A percentile compares a stretch with the other conserved stretches of the same genome.
phyloP scores from a whole-genome alignment of 37 sponge, comb jelly and placozoan species.

The Ianthella basta region DNA sequence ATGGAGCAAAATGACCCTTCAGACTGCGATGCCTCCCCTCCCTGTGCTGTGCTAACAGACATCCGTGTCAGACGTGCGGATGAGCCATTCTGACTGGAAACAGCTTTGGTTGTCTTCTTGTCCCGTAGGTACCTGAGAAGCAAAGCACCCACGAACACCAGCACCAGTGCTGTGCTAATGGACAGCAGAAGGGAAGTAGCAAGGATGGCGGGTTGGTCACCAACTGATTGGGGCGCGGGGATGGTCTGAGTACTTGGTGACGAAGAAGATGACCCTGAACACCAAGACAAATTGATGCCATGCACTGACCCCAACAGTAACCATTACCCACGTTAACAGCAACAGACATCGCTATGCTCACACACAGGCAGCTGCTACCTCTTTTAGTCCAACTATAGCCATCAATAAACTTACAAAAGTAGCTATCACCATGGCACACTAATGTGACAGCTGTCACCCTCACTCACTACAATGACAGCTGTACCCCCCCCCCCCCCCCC shows the following conservation, averaged over 20 bases:
- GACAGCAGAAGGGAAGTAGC: not conserved
- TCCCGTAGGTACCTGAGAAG: not conserved
- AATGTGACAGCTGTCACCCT: too few relatives aligned
- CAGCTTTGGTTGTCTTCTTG: not conserved
- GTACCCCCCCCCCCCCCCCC: too few relatives aligned
- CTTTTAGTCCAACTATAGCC: too few relatives aligned
- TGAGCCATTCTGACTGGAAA: constrained; percentile 1
- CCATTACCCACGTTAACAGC: too few relatives aligned
- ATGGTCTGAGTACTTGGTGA: not conserved
- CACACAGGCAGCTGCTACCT: too few relatives aligned
- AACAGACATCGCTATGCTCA: too few relatives aligned
- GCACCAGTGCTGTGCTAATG: not conserved
- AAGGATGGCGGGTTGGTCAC: not conserved
- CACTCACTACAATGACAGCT: too few relatives aligned
- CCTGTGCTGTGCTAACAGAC: not conserved
- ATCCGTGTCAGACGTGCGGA: not conserved
- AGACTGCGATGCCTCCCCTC: constrained; percentile 1
- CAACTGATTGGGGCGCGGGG: not conserved
- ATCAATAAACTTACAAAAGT: too few relatives aligned
- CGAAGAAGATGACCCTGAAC: not conserved
- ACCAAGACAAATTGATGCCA: too few relatives aligned
- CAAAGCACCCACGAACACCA: not conserved
- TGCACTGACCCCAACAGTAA: too few relatives aligned
- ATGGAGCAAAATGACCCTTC: not conserved
- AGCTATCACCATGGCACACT: too few relatives aligned